Percentiles rank a stretch among this genome's conserved stretches.
These are phyloP conservation scores for Alentia gelatinosa DNA, from an alignment of 2,888 invertebrate species.

Conservation along the genomic window DNA sequence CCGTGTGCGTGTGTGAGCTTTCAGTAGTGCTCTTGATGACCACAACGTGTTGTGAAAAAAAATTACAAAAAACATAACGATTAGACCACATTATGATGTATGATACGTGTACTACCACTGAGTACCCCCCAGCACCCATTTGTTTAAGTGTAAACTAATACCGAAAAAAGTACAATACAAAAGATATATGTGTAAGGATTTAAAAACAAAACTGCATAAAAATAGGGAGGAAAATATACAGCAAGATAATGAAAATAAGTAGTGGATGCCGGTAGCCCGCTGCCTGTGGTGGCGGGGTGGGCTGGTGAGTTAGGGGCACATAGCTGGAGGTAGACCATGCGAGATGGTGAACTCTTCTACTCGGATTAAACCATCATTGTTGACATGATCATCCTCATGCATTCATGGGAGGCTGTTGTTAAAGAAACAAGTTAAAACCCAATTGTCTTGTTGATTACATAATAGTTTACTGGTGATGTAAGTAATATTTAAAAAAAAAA, in stretches of 20 bases:
- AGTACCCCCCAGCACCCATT: conserved; percentile 18
- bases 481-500: background rate
- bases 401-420: conserved; percentile 38
- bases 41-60: conserved; percentile 41
- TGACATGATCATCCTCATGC: conserved; percentile 34
- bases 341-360: background rate
- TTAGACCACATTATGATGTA: conserved; percentile 27
- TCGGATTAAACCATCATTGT: background rate
- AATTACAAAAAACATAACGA: no score
- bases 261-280: background rate
- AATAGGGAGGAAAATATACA: background rate
- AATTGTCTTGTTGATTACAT: conserved; percentile 37
- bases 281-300: background rate
- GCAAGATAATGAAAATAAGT: background rate
- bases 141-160: background rate
- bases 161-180: background rate
- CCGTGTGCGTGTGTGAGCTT: conserved; percentile 42
- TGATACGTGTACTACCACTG: conserved; percentile 25
- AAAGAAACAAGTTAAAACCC: background rate
- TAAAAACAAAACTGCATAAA: background rate
- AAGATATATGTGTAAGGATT: background rate
- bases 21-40: conserved; percentile 40
- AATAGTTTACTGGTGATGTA: conserved; percentile 38
- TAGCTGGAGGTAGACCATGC: background rate
- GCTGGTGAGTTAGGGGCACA: background rate